Evolutionary conservation across 2,888 invertebrate species (phyloP).

Genomic region (Lysandra bellargus): DNA sequence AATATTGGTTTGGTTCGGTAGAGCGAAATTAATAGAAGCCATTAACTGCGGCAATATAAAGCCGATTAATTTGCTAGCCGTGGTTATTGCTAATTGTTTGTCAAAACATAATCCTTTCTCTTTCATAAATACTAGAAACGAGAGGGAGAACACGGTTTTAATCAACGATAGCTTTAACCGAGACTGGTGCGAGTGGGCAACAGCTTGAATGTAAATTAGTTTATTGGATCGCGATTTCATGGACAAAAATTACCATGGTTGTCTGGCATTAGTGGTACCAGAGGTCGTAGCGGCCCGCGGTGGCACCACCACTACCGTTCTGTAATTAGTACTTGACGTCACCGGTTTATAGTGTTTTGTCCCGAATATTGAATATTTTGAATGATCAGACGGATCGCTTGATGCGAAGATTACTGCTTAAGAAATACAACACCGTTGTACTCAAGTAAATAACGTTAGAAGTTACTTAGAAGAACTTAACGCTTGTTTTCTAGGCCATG

Average conservation of each 20-base stretch:
- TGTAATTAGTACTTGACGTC: background rate
- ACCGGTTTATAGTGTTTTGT: background rate
- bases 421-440: too few species aligned
- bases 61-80: too few species aligned
- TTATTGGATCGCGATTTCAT: background rate
- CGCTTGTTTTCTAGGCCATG: too few species aligned
- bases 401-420: background rate
- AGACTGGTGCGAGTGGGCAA: background rate
- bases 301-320: background rate
- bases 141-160: too few species aligned
- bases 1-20: too few species aligned
- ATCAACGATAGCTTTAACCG: background rate
- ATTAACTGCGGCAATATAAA: too few species aligned
- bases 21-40: too few species aligned
- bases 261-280: background rate
- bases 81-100: too few species aligned
- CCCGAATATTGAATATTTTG: background rate
- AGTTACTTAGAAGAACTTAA: too few species aligned
- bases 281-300: slow-evolving; percentile 1
- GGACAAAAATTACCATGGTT: background rate
- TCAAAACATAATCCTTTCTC: too few species aligned
- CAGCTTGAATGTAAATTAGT: background rate
- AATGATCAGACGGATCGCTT: background rate
- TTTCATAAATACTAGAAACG: too few species aligned
- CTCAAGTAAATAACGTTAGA: too few species aligned